phyloP scores from a whole-genome alignment of 2,888 invertebrate genomes.

The Acanthacorydalis orientalis region DNA sequence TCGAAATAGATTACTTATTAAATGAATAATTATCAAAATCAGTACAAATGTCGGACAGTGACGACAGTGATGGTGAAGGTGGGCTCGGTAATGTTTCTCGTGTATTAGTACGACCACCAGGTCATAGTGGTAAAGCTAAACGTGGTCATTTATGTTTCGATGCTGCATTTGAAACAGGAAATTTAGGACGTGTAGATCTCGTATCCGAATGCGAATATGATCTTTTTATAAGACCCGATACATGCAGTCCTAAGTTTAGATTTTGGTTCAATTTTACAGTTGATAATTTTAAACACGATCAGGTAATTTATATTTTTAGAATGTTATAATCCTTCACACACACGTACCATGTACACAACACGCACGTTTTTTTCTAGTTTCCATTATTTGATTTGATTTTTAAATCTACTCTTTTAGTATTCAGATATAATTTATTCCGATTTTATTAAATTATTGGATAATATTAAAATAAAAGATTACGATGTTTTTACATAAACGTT shows the following conservation, averaged over 20 bases:
- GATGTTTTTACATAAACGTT: too few relatives aligned
- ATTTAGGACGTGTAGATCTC: constrained; percentile 88
- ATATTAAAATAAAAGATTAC: too few relatives aligned
- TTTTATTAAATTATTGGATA: too few relatives aligned
- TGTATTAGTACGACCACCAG: constrained; percentile 73
- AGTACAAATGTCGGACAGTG: constrained; percentile 63
- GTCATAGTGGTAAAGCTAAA: constrained; percentile 89
- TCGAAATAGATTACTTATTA: constrained; percentile 1
- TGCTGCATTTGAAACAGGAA: constrained; percentile 93
- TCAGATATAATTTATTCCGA: too few relatives aligned
- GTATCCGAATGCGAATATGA: constrained; percentile 93
- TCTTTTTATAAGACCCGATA: constrained; percentile 88
- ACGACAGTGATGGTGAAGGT: constrained; percentile 85
- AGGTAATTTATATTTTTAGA: too few relatives aligned
- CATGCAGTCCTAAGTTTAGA: constrained; percentile 79
- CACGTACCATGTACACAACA: too few relatives aligned
- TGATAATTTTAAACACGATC: constrained; percentile 85
- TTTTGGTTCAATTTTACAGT: constrained; percentile 99
- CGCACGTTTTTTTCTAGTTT: neutral
- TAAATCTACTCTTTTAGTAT: too few relatives aligned
- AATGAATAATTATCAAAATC: too few relatives aligned
- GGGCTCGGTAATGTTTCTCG: constrained; percentile 85
- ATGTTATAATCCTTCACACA: too few relatives aligned
- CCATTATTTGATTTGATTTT: neutral
- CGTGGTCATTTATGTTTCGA: constrained; percentile 93